Percentiles rank a stretch among this genome's conserved stretches.
Conservation (phyloP, 2,113 vertebrate genomes). For the Ictalurus punctatus region DNA sequence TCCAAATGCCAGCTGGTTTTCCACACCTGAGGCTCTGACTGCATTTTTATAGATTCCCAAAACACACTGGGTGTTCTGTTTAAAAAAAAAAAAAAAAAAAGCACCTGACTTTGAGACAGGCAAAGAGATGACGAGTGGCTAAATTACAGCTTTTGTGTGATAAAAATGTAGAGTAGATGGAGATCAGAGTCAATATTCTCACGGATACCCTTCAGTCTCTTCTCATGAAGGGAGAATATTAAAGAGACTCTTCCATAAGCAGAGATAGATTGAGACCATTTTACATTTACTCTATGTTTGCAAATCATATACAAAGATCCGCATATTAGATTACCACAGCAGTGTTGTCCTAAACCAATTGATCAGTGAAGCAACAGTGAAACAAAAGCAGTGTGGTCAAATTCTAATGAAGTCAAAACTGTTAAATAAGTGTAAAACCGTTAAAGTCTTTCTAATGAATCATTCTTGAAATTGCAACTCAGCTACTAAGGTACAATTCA, state of each 20-base stretch:
- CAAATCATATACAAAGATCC: not conserved
- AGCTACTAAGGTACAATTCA: conserved; percentile 2
- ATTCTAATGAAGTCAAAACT: not conserved
- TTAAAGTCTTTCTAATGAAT: conserved; percentile 9
- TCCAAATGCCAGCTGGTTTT: conserved; percentile 29
- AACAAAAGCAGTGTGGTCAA: not conserved
- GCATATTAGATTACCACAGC: not conserved
- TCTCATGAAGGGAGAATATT: conserved; percentile 12
- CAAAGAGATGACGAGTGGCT: conserved; percentile 35
- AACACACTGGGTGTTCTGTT: conserved; percentile 29
- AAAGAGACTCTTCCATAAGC: not conserved
- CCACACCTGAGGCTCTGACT: conserved; percentile 26
- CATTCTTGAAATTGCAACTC: not conserved
- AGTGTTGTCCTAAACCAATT: not conserved
- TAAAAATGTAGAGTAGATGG: not conserved
- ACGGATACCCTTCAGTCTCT: not conserved
- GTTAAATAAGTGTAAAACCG: not conserved
- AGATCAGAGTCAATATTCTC: not conserved
- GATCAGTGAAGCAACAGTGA: not conserved
- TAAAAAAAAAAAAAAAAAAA: conserved; percentile 1
- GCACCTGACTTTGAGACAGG: conserved; percentile 8
- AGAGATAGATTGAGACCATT: not conserved
- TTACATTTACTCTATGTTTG: not conserved
- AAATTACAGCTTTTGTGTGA: conserved; percentile 36
- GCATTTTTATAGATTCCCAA: conserved; percentile 37